Evolutionary conservation across 2,888 invertebrate species (phyloP).

Genomic region (Sipha maydis): DNA sequence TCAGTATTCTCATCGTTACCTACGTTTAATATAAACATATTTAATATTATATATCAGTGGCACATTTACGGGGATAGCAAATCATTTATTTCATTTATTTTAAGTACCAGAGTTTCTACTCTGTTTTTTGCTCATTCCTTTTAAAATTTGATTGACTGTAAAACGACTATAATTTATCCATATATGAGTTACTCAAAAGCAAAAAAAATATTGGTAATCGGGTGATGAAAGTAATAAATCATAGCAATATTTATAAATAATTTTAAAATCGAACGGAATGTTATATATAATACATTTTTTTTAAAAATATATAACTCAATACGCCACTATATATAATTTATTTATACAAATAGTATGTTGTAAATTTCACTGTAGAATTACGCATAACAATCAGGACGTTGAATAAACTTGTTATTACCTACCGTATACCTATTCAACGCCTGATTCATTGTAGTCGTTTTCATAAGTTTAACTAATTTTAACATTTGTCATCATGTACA

Average conservation of each 20-base stretch:
- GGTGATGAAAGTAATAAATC: no score
- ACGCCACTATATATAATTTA: conserved; percentile 13
- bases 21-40: background rate
- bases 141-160: no score
- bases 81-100: no score
- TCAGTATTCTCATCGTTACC: conserved; percentile 27
- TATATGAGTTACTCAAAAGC: background rate
- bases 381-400: background rate
- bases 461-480: conserved; percentile 20
- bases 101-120: no score
- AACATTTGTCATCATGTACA: conserved; percentile 46
- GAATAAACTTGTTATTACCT: background rate
- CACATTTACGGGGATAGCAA: no score
- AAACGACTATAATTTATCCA: background rate
- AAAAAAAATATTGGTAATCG: no score
- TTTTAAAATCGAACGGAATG: no score
- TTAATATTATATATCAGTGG: background rate
- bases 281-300: background rate
- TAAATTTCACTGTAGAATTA: background rate
- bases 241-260: no score
- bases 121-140: no score
- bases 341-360: background rate
- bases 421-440: background rate
- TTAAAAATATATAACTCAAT: background rate
- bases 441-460: conserved; percentile 6